Conservation (phyloP, 2,113 vertebrate species). For the Lycaon pictus region DNA sequence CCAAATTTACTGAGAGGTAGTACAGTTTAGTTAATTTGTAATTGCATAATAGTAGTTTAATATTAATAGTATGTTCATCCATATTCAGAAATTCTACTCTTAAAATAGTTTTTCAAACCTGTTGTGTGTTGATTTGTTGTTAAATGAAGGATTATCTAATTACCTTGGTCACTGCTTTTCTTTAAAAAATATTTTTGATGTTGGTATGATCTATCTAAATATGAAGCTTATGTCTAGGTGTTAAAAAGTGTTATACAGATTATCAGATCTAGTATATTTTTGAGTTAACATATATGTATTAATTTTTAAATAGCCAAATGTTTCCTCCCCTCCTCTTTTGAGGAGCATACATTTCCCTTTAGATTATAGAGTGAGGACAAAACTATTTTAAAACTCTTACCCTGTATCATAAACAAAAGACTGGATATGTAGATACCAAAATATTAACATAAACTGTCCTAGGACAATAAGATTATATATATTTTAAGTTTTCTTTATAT, state of each 20-base stretch:
- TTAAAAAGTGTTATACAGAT: not conserved
- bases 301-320: constrained; percentile 12
- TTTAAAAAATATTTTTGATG: not conserved
- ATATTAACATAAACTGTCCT: not conserved
- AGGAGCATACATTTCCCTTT: not conserved
- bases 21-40: not conserved
- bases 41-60: not conserved
- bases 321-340: not conserved
- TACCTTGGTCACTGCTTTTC: not conserved
- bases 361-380: not conserved
- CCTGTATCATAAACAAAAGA: not conserved
- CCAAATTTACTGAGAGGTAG: not conserved
- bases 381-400: not conserved
- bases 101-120: constrained; percentile 24
- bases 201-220: not conserved
- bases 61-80: not conserved
- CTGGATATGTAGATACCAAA: not conserved
- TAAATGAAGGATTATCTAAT: not conserved
- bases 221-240: not conserved
- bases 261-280: not conserved
- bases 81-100: not conserved
- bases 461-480: not conserved
- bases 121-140: not conserved
- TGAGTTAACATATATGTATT: not conserved
- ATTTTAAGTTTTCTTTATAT: constrained; percentile 30